Conservation (phyloP, 2,888 invertebrate genomes). For the Nephrotoma appendiculata region DNA sequence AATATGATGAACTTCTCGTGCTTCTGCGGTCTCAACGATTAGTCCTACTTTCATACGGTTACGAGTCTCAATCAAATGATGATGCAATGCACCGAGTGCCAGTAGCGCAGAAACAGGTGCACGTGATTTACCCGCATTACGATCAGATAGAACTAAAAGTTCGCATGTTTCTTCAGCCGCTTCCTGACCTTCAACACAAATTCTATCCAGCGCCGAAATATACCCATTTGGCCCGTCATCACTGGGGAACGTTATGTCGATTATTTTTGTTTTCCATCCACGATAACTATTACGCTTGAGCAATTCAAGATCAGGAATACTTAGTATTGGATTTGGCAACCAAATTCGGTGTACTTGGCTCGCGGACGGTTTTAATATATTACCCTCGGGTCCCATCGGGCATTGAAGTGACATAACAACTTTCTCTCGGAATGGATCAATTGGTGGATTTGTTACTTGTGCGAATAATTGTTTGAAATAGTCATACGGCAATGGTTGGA, state of each 20-base stretch:
- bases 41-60: constrained; percentile 94
- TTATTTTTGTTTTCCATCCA: constrained; percentile 74
- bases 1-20: constrained; percentile 90
- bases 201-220: constrained; percentile 58
- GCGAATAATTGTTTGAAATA: constrained; percentile 99
- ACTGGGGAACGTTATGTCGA: constrained; percentile 80
- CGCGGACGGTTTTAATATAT: constrained; percentile 79
- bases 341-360: constrained; percentile 81
- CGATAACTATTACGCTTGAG: constrained; percentile 70
- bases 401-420: constrained; percentile 97
- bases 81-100: constrained; percentile 87
- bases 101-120: constrained; percentile 70
- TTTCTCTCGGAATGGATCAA: constrained; percentile 96
- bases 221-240: constrained; percentile 62
- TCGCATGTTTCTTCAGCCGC: constrained; percentile 70
- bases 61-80: constrained; percentile 85
- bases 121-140: constrained; percentile 44
- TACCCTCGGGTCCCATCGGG: constrained; percentile 92
- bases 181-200: constrained; percentile 65
- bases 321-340: constrained; percentile 86
- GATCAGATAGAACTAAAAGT: constrained; percentile 76
- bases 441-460: constrained; percentile 98
- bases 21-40: constrained; percentile 91
- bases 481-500: constrained; percentile 88
- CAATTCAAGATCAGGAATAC: constrained; percentile 77